Evolutionary conservation across 2,797 vertebrate genomes (phyloP).

Genomic region (Novumbra hubbsi): DNA sequence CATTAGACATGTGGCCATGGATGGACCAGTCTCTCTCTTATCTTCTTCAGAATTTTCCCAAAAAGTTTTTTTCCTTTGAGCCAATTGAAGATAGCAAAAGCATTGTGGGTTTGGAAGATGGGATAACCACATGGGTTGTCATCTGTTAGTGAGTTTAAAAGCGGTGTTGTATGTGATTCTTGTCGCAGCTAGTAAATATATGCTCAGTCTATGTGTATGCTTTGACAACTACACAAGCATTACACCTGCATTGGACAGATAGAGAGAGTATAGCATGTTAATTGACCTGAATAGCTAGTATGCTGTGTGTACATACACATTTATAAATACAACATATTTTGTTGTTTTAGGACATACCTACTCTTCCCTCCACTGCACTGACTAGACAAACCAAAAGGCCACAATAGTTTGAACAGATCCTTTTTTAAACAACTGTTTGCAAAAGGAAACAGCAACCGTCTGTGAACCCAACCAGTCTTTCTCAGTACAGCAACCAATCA

Average conservation of each 20-base stretch:
- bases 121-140: constrained; percentile 1
- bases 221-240: not conserved
- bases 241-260: not conserved
- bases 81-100: constrained; percentile 54
- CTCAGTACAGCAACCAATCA: too few relatives aligned
- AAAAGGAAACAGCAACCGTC: too few relatives aligned
- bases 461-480: too few relatives aligned
- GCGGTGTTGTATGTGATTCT: constrained; percentile 3
- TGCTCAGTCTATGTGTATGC: not conserved
- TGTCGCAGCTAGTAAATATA: not conserved
- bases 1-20: constrained; percentile 59
- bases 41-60: constrained; percentile 68
- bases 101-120: constrained; percentile 10
- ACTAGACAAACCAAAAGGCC: too few relatives aligned
- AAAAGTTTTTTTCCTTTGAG: constrained; percentile 66
- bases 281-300: not conserved
- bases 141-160: constrained; percentile 24
- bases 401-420: too few relatives aligned
- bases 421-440: too few relatives aligned
- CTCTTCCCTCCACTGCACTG: too few relatives aligned
- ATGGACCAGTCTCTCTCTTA: constrained; percentile 58
- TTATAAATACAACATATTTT: too few relatives aligned
- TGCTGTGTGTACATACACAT: too few relatives aligned
- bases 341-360: too few relatives aligned
- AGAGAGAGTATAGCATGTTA: not conserved